Percentiles rank a stretch among this genome's conserved stretches.
Evolutionary conservation across 2,888 invertebrate species (phyloP).

Genomic region (Scotopteryx bipunctaria): DNA sequence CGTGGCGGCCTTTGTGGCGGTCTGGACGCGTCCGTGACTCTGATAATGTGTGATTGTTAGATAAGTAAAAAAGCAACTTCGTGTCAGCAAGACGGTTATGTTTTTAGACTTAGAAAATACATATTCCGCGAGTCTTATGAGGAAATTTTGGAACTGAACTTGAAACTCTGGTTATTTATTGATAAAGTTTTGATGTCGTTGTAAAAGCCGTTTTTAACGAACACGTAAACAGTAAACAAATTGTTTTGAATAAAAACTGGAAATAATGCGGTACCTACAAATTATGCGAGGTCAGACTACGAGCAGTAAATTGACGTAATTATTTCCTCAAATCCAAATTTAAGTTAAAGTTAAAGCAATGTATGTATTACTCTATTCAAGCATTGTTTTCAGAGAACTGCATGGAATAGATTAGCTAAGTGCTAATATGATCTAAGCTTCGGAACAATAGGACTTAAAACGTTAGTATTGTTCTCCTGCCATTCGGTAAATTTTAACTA

Average conservation of each 20-base stretch:
- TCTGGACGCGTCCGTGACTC: slow-evolving; percentile 27
- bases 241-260: too few relatives aligned
- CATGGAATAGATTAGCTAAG: neutral
- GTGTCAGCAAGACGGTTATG: slow-evolving; percentile 35
- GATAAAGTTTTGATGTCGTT: too few relatives aligned
- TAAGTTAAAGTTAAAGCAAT: too few relatives aligned
- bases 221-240: too few relatives aligned
- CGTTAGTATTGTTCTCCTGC: too few relatives aligned
- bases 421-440: neutral
- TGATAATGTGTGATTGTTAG: slow-evolving; percentile 32
- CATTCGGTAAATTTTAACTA: too few relatives aligned
- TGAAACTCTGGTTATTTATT: too few relatives aligned
- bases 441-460: neutral
- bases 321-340: neutral
- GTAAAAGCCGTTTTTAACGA: too few relatives aligned
- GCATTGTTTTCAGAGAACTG: neutral
- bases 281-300: neutral
- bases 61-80: slow-evolving; percentile 40
- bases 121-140: too few relatives aligned
- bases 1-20: slow-evolving; percentile 20
- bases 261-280: neutral
- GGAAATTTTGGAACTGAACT: too few relatives aligned
- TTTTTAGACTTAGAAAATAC: too few relatives aligned
- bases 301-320: neutral
- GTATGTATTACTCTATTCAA: too few relatives aligned